phyloP scores from a whole-genome alignment of 2,888 invertebrate genomes.

The Zhengitettix transpicula region DNA sequence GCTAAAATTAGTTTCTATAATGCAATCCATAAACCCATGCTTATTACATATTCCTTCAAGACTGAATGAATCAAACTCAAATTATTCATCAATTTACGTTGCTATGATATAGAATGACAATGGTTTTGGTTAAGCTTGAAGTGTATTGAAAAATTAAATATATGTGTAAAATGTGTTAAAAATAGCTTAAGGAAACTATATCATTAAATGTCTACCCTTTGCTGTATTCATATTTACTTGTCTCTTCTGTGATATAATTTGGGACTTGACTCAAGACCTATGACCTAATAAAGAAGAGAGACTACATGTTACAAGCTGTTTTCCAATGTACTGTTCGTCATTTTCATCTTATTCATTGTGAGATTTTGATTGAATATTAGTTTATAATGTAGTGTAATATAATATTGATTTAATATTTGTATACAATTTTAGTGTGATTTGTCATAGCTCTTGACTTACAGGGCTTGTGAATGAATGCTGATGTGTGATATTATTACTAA shows the following conservation, averaged over 20 bases:
- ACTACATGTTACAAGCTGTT: not conserved
- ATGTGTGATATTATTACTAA: not conserved
- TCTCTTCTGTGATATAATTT: constrained; percentile 5
- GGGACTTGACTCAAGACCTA: not conserved
- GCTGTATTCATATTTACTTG: not conserved
- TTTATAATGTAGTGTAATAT: not conserved
- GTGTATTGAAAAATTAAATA: too few species aligned
- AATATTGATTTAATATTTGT: not conserved
- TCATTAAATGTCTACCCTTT: not conserved
- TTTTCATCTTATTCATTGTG: not conserved
- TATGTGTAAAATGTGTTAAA: too few species aligned
- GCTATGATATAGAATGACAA: too few species aligned
- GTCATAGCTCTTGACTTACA: not conserved
- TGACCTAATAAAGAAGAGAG: not conserved
- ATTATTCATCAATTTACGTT: too few species aligned
- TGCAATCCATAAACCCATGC: too few species aligned
- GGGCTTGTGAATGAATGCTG: not conserved
- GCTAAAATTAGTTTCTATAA: too few species aligned
- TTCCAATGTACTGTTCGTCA: not conserved
- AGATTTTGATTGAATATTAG: not conserved
- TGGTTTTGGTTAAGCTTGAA: too few species aligned
- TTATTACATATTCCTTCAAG: too few species aligned
- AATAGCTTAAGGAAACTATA: constrained; percentile 1
- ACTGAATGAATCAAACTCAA: too few species aligned
- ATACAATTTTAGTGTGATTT: not conserved